Base-by-base conservation (phyloP, 1,140 invertebrate species). In the Papilio dardanus region DNA sequence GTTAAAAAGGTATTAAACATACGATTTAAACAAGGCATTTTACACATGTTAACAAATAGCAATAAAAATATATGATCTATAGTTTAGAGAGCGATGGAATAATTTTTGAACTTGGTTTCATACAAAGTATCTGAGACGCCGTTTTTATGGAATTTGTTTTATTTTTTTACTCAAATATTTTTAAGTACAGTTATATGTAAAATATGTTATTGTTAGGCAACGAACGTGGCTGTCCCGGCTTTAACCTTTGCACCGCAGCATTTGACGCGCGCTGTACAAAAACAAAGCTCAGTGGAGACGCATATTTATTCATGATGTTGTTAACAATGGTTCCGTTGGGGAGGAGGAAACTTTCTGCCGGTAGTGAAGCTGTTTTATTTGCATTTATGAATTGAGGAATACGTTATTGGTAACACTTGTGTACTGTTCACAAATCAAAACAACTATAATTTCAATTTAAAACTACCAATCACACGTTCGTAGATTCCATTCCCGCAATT, bases 281-380 rank as follows among this genome's bases (percentile, higher is more conserved):
- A 62, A 62, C 54, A 62, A 62, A 62, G 54, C 54, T 62, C 24
- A 62, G 10, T 16, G 24, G 54, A 62, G 21, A 28, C 24, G 24
- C 10, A 62, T 58, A 58, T 58, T 62, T 62, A 62, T 62, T 62
- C 54, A 62, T 62, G 54, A 62, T 58, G 8, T 46, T 50, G 16
- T 62, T 28, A 62, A 62, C 54, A 62, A 62, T 62, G 24, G 54
- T 62, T 6, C 21, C 14, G 54, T 62, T 28, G 54, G 54, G 54
- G 24, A 62, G 24, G 54, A 28, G 46, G 14, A 16, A 62, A 7
- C 19, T 62, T n/a, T 62, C n/a, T 10, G 10, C 3, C 10, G n/a
- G n/a, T n/a, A 28, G 21, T 62, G 54, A 30, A 28, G 54, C 54
- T 62, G 21, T 28, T 62, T 62, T 62, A 62, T 62, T 28, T 28